A percentile compares a stretch with the other conserved stretches of the same genome.
These are phyloP conservation scores for Balanococcus diminutus DNA, from an alignment of 2,888 invertebrate genomes.

Conservation along the genomic window DNA sequence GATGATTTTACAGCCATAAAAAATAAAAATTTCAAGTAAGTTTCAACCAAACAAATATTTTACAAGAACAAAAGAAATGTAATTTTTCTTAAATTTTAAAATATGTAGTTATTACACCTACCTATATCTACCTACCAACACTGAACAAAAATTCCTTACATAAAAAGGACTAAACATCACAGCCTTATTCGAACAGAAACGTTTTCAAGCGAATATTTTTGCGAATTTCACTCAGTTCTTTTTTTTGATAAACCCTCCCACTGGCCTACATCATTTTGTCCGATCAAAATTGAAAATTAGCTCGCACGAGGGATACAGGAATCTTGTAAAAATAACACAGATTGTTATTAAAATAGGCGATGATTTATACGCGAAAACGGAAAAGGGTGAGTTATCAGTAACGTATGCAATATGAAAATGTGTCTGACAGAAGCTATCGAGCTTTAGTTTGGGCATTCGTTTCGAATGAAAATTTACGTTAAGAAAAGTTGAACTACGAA, in stretches of 20 bases:
- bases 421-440: slow-evolving; percentile 52
- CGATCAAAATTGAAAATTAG: not conserved
- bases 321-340: not conserved
- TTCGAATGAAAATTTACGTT: slow-evolving; percentile 47
- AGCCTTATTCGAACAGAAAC: not conserved
- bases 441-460: slow-evolving; percentile 33
- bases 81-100: too few relatives aligned
- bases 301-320: not conserved
- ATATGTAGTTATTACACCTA: too few relatives aligned
- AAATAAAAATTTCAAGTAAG: too few relatives aligned
- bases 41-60: too few relatives aligned
- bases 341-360: slow-evolving; percentile 31
- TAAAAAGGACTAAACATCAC: too few relatives aligned
- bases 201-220: too few relatives aligned
- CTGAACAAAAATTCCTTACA: too few relatives aligned
- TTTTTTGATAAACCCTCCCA: not conserved
- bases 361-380: slow-evolving; percentile 18
- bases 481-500: slow-evolving; percentile 46
- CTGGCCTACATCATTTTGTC: not conserved
- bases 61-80: too few relatives aligned
- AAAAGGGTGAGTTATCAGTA: slow-evolving; percentile 31
- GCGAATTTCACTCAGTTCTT: not conserved
- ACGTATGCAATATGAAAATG: slow-evolving; percentile 52
- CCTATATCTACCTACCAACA: too few relatives aligned
- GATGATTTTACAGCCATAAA: too few relatives aligned